These are phyloP conservation scores for Clytia hemisphaerica DNA, from an alignment of 30 jellyfish, hydroid and myxozoan genomes.

Conservation along the genomic window DNA sequence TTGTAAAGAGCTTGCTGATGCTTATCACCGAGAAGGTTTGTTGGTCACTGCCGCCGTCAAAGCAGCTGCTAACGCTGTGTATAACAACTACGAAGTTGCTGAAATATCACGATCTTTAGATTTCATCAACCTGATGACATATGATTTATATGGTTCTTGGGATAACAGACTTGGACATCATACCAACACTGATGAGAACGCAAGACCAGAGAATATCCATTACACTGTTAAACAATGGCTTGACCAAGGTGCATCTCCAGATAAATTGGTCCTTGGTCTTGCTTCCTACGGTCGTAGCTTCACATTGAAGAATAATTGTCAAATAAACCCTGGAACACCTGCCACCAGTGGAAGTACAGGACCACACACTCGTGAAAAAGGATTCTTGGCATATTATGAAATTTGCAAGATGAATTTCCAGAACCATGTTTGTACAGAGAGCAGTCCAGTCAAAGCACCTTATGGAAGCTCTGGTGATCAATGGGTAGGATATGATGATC, in stretches of 20 bases:
- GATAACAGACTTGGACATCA: constrained; percentile 20
- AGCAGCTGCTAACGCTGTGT: constrained; percentile 9
- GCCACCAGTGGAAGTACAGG: background rate
- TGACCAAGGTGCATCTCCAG: background rate
- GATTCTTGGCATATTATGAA: constrained; percentile 24
- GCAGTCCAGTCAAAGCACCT: constrained; percentile 21
- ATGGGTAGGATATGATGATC: constrained; percentile 21
- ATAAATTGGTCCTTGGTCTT: constrained; percentile 13
- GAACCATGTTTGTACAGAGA: background rate
- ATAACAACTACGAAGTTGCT: constrained; percentile 5
- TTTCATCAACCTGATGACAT: constrained; percentile 35
- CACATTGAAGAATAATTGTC: background rate
- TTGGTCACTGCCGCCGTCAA: constrained; percentile 39
- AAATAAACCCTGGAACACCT: background rate
- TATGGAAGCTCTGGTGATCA: constrained; percentile 12
- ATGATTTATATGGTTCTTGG: constrained; percentile 32
- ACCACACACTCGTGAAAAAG: background rate
- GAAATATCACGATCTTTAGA: constrained; percentile 14
- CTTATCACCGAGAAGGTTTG: constrained; percentile 1
- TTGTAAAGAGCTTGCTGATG: constrained; percentile 14
- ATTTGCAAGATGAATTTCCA: constrained; percentile 13
- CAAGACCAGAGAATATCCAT: background rate
- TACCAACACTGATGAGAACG: constrained; percentile 10
- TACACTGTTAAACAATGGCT: constrained; percentile 3
- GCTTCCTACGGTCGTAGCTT: constrained; percentile 24